Base-by-base conservation (phyloP, 2,113 vertebrate species). In the Phaetusa simplex region DNA sequence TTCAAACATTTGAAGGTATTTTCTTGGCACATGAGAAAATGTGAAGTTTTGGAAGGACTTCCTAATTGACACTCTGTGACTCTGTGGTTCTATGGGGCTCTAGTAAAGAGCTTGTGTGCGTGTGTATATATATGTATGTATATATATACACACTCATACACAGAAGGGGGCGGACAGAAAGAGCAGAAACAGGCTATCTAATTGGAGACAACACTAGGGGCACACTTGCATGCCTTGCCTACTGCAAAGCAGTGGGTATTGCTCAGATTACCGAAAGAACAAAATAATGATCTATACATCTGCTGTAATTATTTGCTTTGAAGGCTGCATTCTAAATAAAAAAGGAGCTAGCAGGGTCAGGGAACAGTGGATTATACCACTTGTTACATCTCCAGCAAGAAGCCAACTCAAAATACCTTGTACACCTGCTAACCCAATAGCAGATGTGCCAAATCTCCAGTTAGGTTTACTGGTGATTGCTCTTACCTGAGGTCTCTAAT, bases 101-200 rank as follows among this genome's bases (percentile, higher is more conserved):
- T 65, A 53, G 30, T 43, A 77, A 73, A 47, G 11, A 77, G 59
- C 9, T 18, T 59, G 21, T 50, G 56, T 73, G 0, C 47, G 3
- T 42, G 6, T n/a, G 12, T 14, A 1, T 14, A 11, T 5, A 1
- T 12, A 23, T 21, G 2, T 52, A 12, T 12, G 5, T 17, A 8
- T 43, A 23, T 12, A 22, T 1, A 69, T 1, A 69, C 4, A 53
- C 21, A 21, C 10, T 23, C 10, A 69, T 42, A 40, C 27, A 34
- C 11, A 24, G 9, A 16, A 85, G 4, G 2, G 6, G 1, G 4
- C 34, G 30, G 19, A 55, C n/a, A 42, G 62, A 82, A 82, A 53
- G 32, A 85, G 42, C 30, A 79, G 42, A 26, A 43, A 12, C 5
- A 55, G 8, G 8, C 43, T 32, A 14, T 38, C 20, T 67, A 55